These are phyloP conservation scores for Dolichopus griseipennis DNA, from an alignment of 2,888 invertebrate species.

Conservation along the genomic window DNA sequence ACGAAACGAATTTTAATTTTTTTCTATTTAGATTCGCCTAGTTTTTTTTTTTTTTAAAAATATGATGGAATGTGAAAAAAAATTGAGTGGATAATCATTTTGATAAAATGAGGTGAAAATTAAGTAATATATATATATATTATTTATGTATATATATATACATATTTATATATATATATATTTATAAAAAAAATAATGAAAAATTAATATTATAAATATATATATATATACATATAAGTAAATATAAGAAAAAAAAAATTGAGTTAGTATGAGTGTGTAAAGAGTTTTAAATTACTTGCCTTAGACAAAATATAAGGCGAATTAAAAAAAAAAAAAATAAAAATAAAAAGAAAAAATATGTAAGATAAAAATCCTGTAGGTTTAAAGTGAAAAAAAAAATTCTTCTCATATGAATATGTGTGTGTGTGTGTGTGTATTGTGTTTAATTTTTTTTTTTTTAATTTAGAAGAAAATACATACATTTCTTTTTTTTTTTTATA, in stretches of 20 bases:
- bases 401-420: background rate
- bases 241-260: background rate
- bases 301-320: background rate
- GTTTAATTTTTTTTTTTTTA: too few species aligned
- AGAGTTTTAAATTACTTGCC: slow-evolving; percentile 1
- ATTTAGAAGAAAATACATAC: too few species aligned
- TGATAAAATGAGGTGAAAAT: slow-evolving; percentile 6
- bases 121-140: background rate
- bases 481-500: too few species aligned
- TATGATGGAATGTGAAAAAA: background rate
- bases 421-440: background rate
- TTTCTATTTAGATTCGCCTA: background rate
- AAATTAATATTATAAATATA: background rate
- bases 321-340: background rate
- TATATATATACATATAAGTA: background rate
- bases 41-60: background rate
- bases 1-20: background rate
- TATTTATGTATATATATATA: background rate
- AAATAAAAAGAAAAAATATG: background rate
- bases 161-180: background rate
- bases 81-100: background rate
- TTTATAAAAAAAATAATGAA: background rate
- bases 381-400: background rate
- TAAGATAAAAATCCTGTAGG: background rate
- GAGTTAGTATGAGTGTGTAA: background rate